Evolutionary conservation across 1,140 invertebrate species (phyloP).

Genomic region (Drosophila hydei): DNA sequence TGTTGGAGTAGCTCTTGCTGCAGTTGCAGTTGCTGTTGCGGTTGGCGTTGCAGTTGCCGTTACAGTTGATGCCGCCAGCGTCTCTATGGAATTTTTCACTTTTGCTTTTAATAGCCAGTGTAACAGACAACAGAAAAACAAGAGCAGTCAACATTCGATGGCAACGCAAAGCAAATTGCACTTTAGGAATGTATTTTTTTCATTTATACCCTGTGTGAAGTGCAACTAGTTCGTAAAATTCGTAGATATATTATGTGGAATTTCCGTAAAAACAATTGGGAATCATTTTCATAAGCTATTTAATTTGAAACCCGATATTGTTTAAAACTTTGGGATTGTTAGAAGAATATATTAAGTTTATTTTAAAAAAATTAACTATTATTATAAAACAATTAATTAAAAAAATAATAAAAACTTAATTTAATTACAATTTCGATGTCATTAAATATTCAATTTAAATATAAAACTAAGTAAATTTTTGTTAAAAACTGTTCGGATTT

Average conservation of each 20-base stretch:
- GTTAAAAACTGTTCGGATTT: too few species aligned
- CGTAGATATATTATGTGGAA: neutral
- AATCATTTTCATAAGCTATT: neutral
- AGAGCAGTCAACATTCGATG: conserved; percentile 11
- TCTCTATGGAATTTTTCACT: conserved; percentile 73
- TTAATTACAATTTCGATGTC: too few species aligned
- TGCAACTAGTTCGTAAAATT: neutral
- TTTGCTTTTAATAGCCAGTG: conserved; percentile 77
- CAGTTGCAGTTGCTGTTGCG: conserved; percentile 28
- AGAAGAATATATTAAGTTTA: too few species aligned
- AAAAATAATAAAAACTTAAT: too few species aligned
- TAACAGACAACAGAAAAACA: conserved; percentile 19
- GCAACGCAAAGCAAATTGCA: conserved; percentile 27
- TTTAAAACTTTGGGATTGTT: too few species aligned
- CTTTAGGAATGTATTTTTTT: conserved; percentile 18
- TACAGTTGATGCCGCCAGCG: conserved; percentile 38
- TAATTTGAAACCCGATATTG: too few species aligned
- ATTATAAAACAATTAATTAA: too few species aligned
- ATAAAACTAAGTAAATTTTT: too few species aligned
- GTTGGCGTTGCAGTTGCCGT: conserved; percentile 24
- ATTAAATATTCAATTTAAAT: too few species aligned
- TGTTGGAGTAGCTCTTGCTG: conserved; percentile 34
- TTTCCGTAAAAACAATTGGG: neutral
- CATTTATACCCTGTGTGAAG: conserved; percentile 18
- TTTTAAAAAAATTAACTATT: too few species aligned